Evolutionary conservation across 1,140 invertebrate species (phyloP), one percentile per base, ranked within the genome.

Genomic region (Euwallacea similis): DNA sequence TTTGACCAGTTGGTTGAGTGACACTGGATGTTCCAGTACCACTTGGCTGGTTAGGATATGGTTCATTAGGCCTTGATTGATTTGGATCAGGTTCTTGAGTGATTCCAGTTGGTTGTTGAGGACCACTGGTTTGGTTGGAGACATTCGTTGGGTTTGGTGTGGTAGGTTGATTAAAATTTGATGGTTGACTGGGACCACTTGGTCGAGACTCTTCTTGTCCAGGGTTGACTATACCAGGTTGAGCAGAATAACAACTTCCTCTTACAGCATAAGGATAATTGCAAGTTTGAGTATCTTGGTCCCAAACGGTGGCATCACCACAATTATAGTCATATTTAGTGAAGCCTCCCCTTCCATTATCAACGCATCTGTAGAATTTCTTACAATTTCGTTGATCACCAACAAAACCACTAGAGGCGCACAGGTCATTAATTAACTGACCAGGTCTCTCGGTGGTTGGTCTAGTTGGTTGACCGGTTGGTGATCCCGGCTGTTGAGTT

Each of bases 361-460:
- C 77, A 0, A 90, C 86, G 79, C 90, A 91, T 78, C 89, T 84
- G 72, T 90, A 89, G 76, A 91, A 91, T 71, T 89, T 90, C 59
- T 79, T 84, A 71, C 90, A 92, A 66, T 91, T 83, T 53, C 81
- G 79, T 15, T 79, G 81, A 81, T 86, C 85, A 42, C 74, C 80
- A 43, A 78, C 72, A 68, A 81, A 83, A 7, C 81, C 81, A 70
- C 78, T 78, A 43, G 70, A 41, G 15, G 53, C 47, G 60, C 75
- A 76, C 53, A 73, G 33, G 50, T 50, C 54, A 61, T 70, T 66
- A 11, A 46, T 46, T 11, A 75, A 42, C 66, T 69, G 41, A 21
- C 73, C 73, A 60, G 68, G 72, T 33, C 44, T 21, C n/a, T 16
- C 53, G 16, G 2, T 42, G 21, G 44, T 41, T n/a, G 7, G 7